Conservation (phyloP, 2,113 vertebrate species). For the Mus pahari region DNA sequence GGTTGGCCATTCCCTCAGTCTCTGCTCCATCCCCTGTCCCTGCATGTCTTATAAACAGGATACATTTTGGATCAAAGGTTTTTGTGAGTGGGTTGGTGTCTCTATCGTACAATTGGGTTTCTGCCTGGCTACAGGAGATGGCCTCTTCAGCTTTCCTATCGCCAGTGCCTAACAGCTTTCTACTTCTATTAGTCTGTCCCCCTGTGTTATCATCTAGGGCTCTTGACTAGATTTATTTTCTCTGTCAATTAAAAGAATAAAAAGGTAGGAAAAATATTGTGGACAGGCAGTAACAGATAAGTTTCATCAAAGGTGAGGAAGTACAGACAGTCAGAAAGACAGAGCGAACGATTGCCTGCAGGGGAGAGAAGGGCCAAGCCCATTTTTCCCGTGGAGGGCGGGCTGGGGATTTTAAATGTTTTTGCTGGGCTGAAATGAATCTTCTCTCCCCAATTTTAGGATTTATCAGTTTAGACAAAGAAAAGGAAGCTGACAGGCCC, state of each 20-base stretch:
- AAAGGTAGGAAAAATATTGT: background rate
- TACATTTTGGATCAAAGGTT: too few species aligned
- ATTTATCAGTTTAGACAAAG: background rate
- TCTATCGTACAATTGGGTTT: too few species aligned
- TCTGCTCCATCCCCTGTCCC: too few species aligned
- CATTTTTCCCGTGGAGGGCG: background rate
- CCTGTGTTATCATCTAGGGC: background rate
- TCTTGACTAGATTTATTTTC: background rate
- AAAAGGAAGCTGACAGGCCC: background rate
- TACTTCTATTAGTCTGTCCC: background rate
- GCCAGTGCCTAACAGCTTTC: background rate
- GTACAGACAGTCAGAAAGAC: background rate
- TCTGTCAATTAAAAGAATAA: background rate
- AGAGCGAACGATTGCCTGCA: background rate
- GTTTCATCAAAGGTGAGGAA: background rate
- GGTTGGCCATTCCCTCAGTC: too few species aligned
- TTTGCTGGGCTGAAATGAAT: background rate
- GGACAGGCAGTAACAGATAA: background rate
- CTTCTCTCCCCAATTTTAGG: background rate
- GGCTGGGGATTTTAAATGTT: background rate
- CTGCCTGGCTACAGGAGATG: too few species aligned
- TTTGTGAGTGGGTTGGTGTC: too few species aligned
- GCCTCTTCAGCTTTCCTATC: too few species aligned
- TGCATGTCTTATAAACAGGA: too few species aligned
- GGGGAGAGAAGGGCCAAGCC: background rate